Conservation (phyloP, 2,113 vertebrate genomes). For the Chaetops frenatus region DNA sequence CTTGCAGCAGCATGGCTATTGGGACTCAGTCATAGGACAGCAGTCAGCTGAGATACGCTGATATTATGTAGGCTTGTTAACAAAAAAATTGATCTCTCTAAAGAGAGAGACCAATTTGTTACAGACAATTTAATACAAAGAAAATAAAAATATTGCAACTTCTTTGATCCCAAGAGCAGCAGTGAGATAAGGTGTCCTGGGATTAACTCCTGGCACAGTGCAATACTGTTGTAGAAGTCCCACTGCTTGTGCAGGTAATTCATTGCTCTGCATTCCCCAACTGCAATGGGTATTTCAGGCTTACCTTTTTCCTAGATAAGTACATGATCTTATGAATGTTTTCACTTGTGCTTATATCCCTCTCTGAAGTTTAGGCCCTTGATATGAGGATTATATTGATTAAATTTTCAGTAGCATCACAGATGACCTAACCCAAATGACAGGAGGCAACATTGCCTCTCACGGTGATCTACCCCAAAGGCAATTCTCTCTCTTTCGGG, state of each 20-base stretch:
- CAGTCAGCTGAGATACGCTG: background rate
- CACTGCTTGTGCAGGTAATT: background rate
- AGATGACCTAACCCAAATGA: background rate
- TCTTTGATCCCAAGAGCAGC: background rate
- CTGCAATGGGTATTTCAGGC: background rate
- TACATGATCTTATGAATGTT: background rate
- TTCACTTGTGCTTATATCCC: background rate
- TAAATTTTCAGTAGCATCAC: background rate
- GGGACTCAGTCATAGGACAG: background rate
- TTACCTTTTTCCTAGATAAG: background rate
- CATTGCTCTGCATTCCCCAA: background rate
- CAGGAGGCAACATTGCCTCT: background rate
- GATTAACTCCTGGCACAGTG: background rate
- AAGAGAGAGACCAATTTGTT: too few species aligned
- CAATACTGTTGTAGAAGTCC: background rate
- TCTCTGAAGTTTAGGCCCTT: background rate
- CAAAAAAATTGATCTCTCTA: background rate
- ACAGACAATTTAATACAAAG: background rate
- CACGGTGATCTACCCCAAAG: fast-evolving
- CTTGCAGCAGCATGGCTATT: background rate
- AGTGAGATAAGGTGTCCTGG: background rate
- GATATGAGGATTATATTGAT: background rate
- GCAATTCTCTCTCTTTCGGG: background rate
- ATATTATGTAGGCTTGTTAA: background rate
- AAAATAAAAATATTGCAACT: background rate